Base-by-base conservation (phyloP, 2,888 invertebrate species). In the Tachina grossa region DNA sequence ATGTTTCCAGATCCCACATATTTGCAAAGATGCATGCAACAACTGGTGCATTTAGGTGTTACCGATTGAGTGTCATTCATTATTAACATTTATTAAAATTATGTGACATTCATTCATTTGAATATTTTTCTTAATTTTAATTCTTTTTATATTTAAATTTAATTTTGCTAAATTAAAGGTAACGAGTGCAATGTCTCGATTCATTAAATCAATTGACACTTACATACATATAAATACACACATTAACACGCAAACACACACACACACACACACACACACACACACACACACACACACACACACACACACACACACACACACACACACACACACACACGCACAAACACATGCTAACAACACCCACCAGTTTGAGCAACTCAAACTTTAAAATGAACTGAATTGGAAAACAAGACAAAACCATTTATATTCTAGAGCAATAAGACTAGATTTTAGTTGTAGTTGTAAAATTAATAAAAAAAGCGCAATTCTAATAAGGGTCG, bases 1-100 rank as follows among this genome's bases (percentile, higher is more conserved):
- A 96, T 96, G 88, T 97, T 96, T 92, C 97, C 97, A 2, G 97
- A 97, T 93, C 94, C 95, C 5, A 95, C 94, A 84, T 97, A 97
- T 92, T 93, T 97, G 87, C 95, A 95, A 89, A 94, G 93, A 77
- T 92, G 92, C 83, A 92, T 93, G 91, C 92, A 93, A 75, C 93
- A 93, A 88, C 88, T 93, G 84, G 92, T 93, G 75, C 93, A 93
- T 89, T 88, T 93, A 82, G 93, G 93, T 51, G 93, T 93, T 16
- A 93, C 93, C 76, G 93, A 93, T 87, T 93, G 88, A 90, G n/a
- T 9, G 47, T 49, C 41, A 31, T 61, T 69, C 31, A 31, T 31
- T n/a, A 63, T 69, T 59, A 49, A 4, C 39, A 41, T 57, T 66
- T 53, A 47, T 63, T 69, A 31, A 43, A 63, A 81, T 66, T 45